These are phyloP conservation scores for Liasis olivaceus DNA, from an alignment of 2,797 vertebrate genomes.

Conservation along the genomic window DNA sequence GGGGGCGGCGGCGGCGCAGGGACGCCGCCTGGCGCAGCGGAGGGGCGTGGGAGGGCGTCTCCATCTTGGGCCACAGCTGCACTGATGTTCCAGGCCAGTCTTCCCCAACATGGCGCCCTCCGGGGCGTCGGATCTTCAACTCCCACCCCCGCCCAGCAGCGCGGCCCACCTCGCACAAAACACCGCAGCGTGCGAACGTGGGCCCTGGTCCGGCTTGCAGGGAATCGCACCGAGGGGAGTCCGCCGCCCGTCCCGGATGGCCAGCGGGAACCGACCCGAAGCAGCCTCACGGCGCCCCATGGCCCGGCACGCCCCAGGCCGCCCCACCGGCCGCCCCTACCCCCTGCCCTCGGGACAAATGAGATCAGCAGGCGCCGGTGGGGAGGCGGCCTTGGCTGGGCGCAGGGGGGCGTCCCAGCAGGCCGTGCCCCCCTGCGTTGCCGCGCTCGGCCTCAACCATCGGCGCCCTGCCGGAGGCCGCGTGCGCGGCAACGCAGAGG, in stretches of 20 bases:
- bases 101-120: neutral
- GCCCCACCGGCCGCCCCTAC: too few relatives aligned
- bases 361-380: too few relatives aligned
- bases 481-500: too few relatives aligned
- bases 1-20: neutral
- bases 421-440: too few relatives aligned
- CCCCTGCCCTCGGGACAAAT: too few relatives aligned
- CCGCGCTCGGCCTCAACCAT: too few relatives aligned
- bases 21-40: neutral
- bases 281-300: too few relatives aligned
- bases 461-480: too few relatives aligned
- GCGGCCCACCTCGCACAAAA: neutral
- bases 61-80: neutral
- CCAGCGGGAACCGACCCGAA: neutral
- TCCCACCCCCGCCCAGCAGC: neutral
- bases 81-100: neutral
- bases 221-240: neutral
- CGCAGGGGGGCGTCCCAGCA: accelerated
- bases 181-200: neutral
- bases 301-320: too few relatives aligned
- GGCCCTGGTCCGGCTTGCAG: too few relatives aligned
- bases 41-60: neutral
- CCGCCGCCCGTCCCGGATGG: neutral
- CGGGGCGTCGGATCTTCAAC: neutral
- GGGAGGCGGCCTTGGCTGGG: too few relatives aligned